Evolutionary conservation across 2,888 invertebrate species (phyloP).

Genomic region (Geophilus truncorum): DNA sequence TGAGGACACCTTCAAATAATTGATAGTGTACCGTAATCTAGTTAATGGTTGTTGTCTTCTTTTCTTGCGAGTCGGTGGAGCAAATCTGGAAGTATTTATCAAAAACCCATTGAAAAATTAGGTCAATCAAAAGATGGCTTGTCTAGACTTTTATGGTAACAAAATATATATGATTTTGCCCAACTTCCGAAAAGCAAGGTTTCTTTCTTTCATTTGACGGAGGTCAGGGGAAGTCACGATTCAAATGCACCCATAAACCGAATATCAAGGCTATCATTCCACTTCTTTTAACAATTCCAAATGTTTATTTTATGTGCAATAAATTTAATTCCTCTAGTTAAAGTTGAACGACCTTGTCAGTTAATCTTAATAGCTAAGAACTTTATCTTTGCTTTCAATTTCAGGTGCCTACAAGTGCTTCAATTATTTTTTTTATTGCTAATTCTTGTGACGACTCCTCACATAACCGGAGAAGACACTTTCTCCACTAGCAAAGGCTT

Average conservation of each 20-base stretch:
- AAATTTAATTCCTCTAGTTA: too few species aligned
- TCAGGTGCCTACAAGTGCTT: background rate
- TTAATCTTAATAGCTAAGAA: background rate
- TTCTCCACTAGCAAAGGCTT: background rate
- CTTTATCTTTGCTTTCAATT: background rate
- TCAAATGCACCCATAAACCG: background rate
- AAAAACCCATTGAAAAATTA: background rate
- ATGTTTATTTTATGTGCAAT: too few species aligned
- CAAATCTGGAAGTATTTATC: background rate
- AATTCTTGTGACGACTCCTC: background rate
- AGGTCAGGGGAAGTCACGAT: background rate
- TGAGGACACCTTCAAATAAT: background rate
- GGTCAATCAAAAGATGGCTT: background rate
- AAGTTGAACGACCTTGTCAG: too few species aligned
- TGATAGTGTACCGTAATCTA: background rate
- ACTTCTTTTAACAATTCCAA: too few species aligned
- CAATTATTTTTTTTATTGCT: background rate
- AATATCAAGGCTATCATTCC: background rate
- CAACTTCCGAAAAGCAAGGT: background rate
- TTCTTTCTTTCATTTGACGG: background rate
- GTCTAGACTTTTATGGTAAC: too few species aligned
- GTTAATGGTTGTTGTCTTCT: too few species aligned
- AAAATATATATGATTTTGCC: background rate
- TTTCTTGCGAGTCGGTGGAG: background rate
- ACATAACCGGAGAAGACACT: background rate